Evolutionary conservation across 1,140 invertebrate genomes (phyloP).

Genomic region (Drosophila prosaltans): DNA sequence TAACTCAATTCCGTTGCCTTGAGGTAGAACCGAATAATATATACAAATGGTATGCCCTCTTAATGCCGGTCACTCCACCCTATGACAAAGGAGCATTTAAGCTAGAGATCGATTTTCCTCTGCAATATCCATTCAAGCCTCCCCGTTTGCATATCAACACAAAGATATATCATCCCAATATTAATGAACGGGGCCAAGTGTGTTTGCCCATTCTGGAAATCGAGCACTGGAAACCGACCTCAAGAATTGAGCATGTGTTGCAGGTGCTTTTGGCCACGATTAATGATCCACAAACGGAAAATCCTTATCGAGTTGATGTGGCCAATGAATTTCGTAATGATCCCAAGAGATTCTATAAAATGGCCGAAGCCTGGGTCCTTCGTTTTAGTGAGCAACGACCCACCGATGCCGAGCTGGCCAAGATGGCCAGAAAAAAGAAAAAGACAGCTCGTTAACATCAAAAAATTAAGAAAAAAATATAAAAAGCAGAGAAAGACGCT

Average conservation of each 20-base stretch:
- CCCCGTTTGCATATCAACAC: slow-evolving; percentile 99
- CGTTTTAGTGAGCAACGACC: slow-evolving; percentile 98
- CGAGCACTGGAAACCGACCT: slow-evolving; percentile 99
- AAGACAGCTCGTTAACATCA: slow-evolving; percentile 27
- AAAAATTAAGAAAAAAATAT: background rate
- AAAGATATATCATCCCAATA: slow-evolving; percentile 99
- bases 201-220: slow-evolving; percentile 98
- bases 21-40: slow-evolving; percentile 96
- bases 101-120: slow-evolving; percentile 98
- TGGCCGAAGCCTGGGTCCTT: slow-evolving; percentile 98
- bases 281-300: slow-evolving; percentile 98
- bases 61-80: slow-evolving; percentile 96
- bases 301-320: slow-evolving; percentile 96
- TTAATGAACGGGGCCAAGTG: slow-evolving; percentile 99
- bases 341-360: slow-evolving; percentile 97
- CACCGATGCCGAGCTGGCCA: slow-evolving; percentile 84
- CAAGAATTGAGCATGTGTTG: slow-evolving; percentile 99
- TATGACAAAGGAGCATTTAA: slow-evolving; percentile 99
- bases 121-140: slow-evolving; percentile 99
- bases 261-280: slow-evolving; percentile 97
- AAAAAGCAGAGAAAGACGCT: background rate
- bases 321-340: slow-evolving; percentile 98
- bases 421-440: slow-evolving; percentile 41
- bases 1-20: slow-evolving; percentile 93
- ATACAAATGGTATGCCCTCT: slow-evolving; percentile 95